These are phyloP conservation scores for Malacosoma neustria DNA, from an alignment of 2,888 invertebrate species.

Conservation along the genomic window DNA sequence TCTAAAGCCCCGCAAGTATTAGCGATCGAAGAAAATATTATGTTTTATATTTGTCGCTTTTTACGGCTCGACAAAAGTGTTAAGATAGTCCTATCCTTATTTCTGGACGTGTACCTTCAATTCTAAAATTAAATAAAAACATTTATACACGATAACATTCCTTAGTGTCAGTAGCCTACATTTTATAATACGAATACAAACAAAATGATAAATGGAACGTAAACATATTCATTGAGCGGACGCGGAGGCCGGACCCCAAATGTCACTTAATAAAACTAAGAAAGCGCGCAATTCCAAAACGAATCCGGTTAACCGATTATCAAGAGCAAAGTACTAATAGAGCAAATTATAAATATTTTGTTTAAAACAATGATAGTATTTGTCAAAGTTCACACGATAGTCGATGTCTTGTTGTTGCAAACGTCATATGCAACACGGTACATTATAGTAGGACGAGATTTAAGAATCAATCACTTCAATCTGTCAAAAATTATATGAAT, in stretches of 20 bases:
- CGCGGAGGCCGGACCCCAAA: slow-evolving; percentile 1
- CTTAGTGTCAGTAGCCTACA: no score
- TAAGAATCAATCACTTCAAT: no score
- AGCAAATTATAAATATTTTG: slow-evolving; percentile 54
- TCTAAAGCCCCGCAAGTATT: no score
- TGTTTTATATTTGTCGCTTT: no score
- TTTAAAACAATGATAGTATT: slow-evolving; percentile 35
- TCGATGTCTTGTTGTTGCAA: slow-evolving; percentile 40
- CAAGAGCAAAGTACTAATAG: background rate
- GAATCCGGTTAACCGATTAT: background rate
- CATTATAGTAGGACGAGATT: background rate
- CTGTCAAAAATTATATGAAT: no score
- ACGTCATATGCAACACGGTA: slow-evolving; percentile 8
- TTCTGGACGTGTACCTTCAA: no score
- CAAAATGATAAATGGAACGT: background rate
- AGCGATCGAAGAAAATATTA: no score
- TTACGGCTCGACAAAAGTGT: no score
- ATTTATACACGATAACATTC: no score
- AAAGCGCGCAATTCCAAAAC: background rate
- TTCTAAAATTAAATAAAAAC: no score
- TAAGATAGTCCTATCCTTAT: no score
- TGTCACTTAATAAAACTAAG: background rate
- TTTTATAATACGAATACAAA: no score
- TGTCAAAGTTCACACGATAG: slow-evolving; percentile 55
- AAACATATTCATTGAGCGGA: slow-evolving; percentile 4